Percentiles rank a stretch among this genome's conserved stretches.
These are phyloP conservation scores for Acanthopagrus latus DNA, from an alignment of 2,797 vertebrate genomes.

Conservation along the genomic window DNA sequence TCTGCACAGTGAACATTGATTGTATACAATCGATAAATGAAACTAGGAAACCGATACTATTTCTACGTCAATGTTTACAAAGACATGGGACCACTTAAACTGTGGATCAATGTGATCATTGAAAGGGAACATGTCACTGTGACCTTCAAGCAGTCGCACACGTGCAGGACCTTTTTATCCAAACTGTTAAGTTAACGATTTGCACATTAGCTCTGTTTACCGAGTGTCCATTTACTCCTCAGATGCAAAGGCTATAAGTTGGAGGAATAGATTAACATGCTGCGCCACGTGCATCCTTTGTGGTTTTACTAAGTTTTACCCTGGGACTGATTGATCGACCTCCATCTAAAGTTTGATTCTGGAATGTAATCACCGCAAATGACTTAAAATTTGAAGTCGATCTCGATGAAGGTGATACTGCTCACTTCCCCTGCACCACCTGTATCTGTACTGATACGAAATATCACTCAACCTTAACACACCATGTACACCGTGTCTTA, in stretches of 20 bases:
- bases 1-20: slow-evolving; percentile 43
- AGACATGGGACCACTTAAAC: slow-evolving; percentile 47
- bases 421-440: background rate
- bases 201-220: slow-evolving; percentile 41
- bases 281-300: slow-evolving; percentile 12
- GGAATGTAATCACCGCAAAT: slow-evolving; percentile 18
- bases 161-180: slow-evolving; percentile 6
- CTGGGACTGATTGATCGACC: slow-evolving; percentile 17
- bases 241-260: slow-evolving; percentile 22
- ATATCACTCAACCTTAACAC: background rate
- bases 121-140: slow-evolving; percentile 42
- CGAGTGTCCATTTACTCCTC: slow-evolving; percentile 33
- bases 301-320: slow-evolving; percentile 35
- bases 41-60: slow-evolving; percentile 43
- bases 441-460: background rate
- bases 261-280: slow-evolving; percentile 50
- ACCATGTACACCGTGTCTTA: background rate
- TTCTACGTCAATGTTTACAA: slow-evolving; percentile 43
- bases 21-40: slow-evolving; percentile 44
- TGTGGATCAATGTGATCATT: slow-evolving; percentile 51
- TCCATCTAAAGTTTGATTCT: slow-evolving; percentile 7
- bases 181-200: slow-evolving; percentile 35
- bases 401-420: slow-evolving; percentile 16
- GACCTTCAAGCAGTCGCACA: slow-evolving; percentile 45
- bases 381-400: background rate